phyloP scores from a whole-genome alignment of 2,113 vertebrate species.

The Monopterus albus region DNA sequence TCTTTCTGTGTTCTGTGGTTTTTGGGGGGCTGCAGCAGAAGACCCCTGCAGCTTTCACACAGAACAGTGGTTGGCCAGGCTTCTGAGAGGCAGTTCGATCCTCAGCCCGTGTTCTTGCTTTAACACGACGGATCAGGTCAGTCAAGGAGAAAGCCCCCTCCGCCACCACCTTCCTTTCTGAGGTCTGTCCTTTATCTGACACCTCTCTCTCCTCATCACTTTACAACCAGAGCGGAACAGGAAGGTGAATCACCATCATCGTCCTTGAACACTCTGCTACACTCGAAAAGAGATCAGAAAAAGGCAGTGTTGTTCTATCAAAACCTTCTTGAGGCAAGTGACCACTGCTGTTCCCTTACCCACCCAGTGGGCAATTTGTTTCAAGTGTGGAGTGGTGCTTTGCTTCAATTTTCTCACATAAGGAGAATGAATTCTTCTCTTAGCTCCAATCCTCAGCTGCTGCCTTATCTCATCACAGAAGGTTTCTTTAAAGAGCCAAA shows the following conservation, averaged over 20 bases:
- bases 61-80: constrained; percentile 6
- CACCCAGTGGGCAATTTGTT: constrained; percentile 19
- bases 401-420: not conserved
- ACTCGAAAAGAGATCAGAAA: constrained; percentile 33
- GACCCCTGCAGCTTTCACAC: constrained; percentile 2
- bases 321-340: constrained; percentile 37
- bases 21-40: not conserved
- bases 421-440: constrained; percentile 10
- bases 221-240: constrained; percentile 36
- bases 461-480: not conserved
- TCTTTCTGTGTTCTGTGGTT: not conserved
- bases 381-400: constrained; percentile 5
- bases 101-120: constrained; percentile 13
- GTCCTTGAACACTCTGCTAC: constrained; percentile 47
- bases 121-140: constrained; percentile 14
- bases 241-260: constrained; percentile 36
- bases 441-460: not conserved
- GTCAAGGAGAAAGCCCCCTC: constrained; percentile 40
- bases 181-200: constrained; percentile 21
- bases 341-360: not conserved
- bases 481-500: not conserved
- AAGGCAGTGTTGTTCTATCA: constrained; percentile 27
- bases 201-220: constrained; percentile 27
- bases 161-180: not conserved
- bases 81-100: constrained; percentile 20